Evolutionary conservation across 2,888 invertebrate genomes (phyloP).

Genomic region (Parasteatoda lunata): DNA sequence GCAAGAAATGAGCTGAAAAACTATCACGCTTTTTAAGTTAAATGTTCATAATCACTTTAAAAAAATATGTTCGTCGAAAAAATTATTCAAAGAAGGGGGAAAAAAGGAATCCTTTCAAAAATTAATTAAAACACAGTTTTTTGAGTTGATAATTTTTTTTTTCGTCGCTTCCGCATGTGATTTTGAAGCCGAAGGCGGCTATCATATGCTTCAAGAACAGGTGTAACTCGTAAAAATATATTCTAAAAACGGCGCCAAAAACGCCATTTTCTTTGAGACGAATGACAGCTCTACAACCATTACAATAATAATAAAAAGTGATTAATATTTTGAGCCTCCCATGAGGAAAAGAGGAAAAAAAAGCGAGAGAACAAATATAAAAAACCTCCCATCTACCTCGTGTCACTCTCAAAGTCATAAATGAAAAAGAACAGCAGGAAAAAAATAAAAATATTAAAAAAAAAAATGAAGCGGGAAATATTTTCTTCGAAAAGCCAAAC

Average conservation of each 20-base stretch:
- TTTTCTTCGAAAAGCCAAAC: constrained; percentile 58
- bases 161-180: constrained; percentile 18
- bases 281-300: constrained; percentile 59
- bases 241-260: constrained; percentile 11
- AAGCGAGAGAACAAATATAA: constrained; percentile 42
- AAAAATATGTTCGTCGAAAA: neutral
- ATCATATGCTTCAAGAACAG: constrained; percentile 59
- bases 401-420: constrained; percentile 66
- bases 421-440: constrained; percentile 52
- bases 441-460: constrained; percentile 18
- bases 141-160: constrained; percentile 9
- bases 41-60: neutral
- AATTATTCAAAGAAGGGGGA: neutral
- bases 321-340: constrained; percentile 62
- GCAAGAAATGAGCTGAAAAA: constrained; percentile 16
- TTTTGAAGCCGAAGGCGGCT: constrained; percentile 20
- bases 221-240: constrained; percentile 45
- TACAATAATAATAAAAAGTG: constrained; percentile 65
- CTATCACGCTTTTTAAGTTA: constrained; percentile 3
- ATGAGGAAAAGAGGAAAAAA: constrained; percentile 12
- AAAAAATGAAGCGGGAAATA: constrained; percentile 49
- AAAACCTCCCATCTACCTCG: constrained; percentile 41
- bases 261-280: constrained; percentile 15
- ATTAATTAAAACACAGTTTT: constrained; percentile 55
- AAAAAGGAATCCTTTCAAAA: constrained; percentile 2